Base-by-base conservation (phyloP, 2,888 invertebrate species). In the Allolobophora icterica region DNA sequence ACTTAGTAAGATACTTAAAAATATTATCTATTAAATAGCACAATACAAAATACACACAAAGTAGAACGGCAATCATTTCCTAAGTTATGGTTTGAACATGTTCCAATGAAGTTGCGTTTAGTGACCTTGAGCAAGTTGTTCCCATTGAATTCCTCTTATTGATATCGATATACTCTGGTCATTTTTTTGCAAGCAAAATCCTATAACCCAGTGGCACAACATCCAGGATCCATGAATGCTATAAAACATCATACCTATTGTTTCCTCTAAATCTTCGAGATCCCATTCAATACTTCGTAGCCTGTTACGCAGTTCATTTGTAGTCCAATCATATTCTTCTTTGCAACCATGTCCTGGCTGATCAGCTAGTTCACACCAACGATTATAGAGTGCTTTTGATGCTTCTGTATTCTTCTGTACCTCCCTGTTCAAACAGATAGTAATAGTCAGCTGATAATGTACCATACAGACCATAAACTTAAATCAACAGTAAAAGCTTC, bases 211-310 rank as follows among this genome's bases (percentile, higher is more conserved):
- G 30, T 71, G n/a, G 30, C 11, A 71, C 1, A 6, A 71, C 52
- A 52, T 21, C 21, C 21, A 52, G 52, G 13, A 71, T 71, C 71
- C n/a, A 71, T 30, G 71, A n/a, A n/a, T 8, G n/a, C 71, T n/a
- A 71, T n/a, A 17, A 71, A 34, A 93, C 94, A 94, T 94, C 95
- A 95, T 98, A 98, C 98, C 97, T 95, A 98, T 98, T 93, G 99
- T 99, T 95, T 95, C 99, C 96, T 99, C 99, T 92, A 99, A 96
- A 95, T 99, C 99, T 96, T 99, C 99, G 92, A 99, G 96, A 95
- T 99, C 99, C 99, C 99, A 99, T 96, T 99, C 99, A 95, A 99
- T 98, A 95, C 98, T 98, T 93, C 99, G 97, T 92, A 99, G 96
- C 91, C 98, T 97, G 96, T 99, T 99, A 94, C 98, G 97, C 92